Base-by-base conservation (phyloP, 1,140 invertebrate genomes). In the Homalodisca vitripennis region DNA sequence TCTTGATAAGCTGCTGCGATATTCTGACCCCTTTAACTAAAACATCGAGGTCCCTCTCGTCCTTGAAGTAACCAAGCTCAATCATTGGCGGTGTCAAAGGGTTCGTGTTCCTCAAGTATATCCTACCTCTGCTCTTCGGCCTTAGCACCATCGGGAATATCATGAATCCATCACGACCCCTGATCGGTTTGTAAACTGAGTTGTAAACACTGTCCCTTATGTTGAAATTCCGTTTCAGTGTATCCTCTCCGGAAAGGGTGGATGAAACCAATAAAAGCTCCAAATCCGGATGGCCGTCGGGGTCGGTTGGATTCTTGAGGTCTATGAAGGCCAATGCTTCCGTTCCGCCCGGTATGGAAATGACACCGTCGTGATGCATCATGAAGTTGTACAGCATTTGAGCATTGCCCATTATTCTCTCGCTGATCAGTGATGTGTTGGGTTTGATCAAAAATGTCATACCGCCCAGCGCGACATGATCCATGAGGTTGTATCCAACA, bases 401-500 rank as follows among this genome's bases (percentile, higher is more conserved):
- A 53, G 32, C 57, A 26, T 57, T 27, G 55, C 62, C 41, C 53
- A 68, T 34, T 26, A 71, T 66, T 41, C 70, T 51, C 34, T 73
- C 62, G 60, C 55, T 48, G 69, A 41, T 53, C 14, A 62, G 24
- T 17, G 67, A 60, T 14, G 30, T 32, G 17, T 53, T 53, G 14
- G 29, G 53, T 20, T 34, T 57, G n/a, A 41, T 41, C 53, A 47
- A 24, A 26, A 24, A 68, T 24, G 31, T 68, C 32, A 68, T 57
- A 13, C 67, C 68, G 1, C 68, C 68, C 57, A 89, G 83, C 0
- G 87, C 89, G 17, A 90, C 83, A 72, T 92, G 91, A 78, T 92
- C 90, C 75, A 90, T 88, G 0, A 94, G 82, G 78, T 94, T 94
- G 65, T 87, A 84, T 0, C 93, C 93, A 0, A 94, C 91, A 0